Percentiles rank a stretch among this genome's conserved stretches.
These are phyloP conservation scores for Ophion slaviceki DNA, from an alignment of 2,888 invertebrate genomes.

Conservation along the genomic window DNA sequence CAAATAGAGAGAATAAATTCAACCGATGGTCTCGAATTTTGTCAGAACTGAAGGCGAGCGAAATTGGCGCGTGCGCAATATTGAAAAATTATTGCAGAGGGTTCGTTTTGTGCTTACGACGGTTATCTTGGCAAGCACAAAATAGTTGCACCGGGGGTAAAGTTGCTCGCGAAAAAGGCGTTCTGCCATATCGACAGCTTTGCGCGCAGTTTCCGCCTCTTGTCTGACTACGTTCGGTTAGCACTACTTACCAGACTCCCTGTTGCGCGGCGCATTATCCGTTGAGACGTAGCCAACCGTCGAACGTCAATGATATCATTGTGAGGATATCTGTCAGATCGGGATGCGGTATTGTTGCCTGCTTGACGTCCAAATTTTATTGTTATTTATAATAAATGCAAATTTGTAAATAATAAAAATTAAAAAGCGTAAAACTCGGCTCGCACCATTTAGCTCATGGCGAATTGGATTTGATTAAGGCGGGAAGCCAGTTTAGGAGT, in stretches of 20 bases:
- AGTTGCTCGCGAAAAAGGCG: constrained; percentile 36
- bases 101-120: constrained; percentile 1
- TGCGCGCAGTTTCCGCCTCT: constrained; percentile 50
- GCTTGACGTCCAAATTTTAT: not conserved
- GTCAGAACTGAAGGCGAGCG: not conserved
- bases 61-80: not conserved
- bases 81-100: not conserved
- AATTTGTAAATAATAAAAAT: too few relatives aligned
- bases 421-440: too few relatives aligned
- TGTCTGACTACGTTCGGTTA: constrained; percentile 55
- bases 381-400: not conserved
- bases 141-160: constrained; percentile 51
- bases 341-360: constrained; percentile 15
- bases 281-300: constrained; percentile 17
- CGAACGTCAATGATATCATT: constrained; percentile 6
- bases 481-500: too few relatives aligned
- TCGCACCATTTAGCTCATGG: too few relatives aligned
- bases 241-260: constrained; percentile 59
- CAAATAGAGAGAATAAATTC: too few relatives aligned
- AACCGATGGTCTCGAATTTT: not conserved
- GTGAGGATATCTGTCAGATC: constrained; percentile 37
- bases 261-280: constrained; percentile 46
- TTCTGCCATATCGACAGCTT: constrained; percentile 62
- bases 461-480: too few relatives aligned
- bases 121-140: constrained; percentile 13